These are phyloP conservation scores for Anolis sagrei DNA, from an alignment of 2,113 vertebrate genomes.

Conservation along the genomic window DNA sequence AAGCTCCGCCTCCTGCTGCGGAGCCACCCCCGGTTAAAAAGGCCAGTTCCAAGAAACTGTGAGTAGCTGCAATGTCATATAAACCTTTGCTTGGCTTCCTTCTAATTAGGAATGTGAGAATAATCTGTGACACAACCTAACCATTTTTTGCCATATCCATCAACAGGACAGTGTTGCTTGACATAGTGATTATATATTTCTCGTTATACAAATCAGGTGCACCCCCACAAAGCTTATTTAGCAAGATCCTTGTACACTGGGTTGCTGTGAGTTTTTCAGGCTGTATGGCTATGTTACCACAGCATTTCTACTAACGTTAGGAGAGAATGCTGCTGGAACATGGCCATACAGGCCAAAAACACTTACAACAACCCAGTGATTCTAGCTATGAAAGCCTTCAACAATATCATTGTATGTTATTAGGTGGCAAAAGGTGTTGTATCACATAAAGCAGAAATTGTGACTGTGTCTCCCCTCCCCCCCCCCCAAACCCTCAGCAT, in stretches of 20 bases:
- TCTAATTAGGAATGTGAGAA: neutral
- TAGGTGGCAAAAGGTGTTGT: neutral
- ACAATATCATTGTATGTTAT: neutral
- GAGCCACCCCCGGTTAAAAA: slow-evolving; percentile 6
- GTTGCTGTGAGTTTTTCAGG: too few relatives aligned
- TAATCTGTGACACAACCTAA: neutral
- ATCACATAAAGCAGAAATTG: too few relatives aligned
- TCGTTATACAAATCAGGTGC: too few relatives aligned
- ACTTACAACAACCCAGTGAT: too few relatives aligned
- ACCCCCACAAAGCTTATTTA: too few relatives aligned
- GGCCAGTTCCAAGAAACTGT: slow-evolving; percentile 27
- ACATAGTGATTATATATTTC: neutral
- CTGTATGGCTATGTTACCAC: too few relatives aligned
- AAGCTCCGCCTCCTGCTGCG: fast-evolving
- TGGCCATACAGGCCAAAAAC: too few relatives aligned
- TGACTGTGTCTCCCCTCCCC: too few relatives aligned
- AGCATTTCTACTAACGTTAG: too few relatives aligned
- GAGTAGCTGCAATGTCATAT: neutral
- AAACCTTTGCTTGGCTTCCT: neutral
- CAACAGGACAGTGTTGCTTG: neutral
- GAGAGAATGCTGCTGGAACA: too few relatives aligned
- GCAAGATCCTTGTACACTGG: too few relatives aligned
- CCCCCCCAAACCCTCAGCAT: too few relatives aligned
- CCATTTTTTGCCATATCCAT: neutral
- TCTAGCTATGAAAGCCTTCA: neutral